These are phyloP conservation scores for Sphaerophoria rueppellii DNA, from an alignment of 2,888 invertebrate species.

Conservation along the genomic window DNA sequence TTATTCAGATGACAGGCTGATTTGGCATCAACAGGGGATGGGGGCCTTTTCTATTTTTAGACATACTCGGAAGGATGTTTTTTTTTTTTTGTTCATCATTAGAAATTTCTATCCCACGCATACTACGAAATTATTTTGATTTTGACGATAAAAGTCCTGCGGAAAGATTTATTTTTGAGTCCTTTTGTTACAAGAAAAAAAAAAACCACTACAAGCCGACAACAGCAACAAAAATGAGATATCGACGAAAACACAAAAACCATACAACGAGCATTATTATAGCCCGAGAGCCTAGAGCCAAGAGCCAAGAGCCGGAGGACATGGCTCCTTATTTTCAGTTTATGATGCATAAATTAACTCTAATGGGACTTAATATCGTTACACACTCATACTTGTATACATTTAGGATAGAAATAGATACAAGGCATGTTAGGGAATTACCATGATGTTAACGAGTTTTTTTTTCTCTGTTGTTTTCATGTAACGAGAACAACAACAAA, in stretches of 20 bases:
- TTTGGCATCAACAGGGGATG: slow-evolving; percentile 24
- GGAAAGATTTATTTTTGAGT: slow-evolving; percentile 27
- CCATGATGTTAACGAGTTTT: slow-evolving; percentile 37
- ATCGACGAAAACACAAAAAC: background rate
- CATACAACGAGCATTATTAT: background rate
- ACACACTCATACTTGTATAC: background rate
- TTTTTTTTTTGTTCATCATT: slow-evolving; percentile 3
- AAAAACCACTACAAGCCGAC: slow-evolving; percentile 3
- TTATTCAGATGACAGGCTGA: slow-evolving; percentile 30
- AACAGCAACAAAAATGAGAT: background rate
- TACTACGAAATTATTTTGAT: slow-evolving; percentile 4
- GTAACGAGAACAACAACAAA: background rate
- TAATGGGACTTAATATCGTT: slow-evolving; percentile 57
- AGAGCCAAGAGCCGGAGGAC: background rate
- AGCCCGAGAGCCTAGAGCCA: background rate
- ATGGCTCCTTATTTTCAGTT: slow-evolving; percentile 47
- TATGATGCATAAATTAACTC: slow-evolving; percentile 63
- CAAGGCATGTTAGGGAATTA: slow-evolving; percentile 12
- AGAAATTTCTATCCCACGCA: background rate
- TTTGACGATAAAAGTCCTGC: background rate
- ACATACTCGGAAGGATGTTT: background rate
- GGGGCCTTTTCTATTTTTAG: slow-evolving; percentile 15
- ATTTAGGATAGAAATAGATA: background rate
- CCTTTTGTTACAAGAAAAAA: background rate
- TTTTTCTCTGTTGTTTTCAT: background rate